Evolutionary conservation across 2,797 vertebrate genomes (phyloP).

Genomic region (Cuniculus paca): DNA sequence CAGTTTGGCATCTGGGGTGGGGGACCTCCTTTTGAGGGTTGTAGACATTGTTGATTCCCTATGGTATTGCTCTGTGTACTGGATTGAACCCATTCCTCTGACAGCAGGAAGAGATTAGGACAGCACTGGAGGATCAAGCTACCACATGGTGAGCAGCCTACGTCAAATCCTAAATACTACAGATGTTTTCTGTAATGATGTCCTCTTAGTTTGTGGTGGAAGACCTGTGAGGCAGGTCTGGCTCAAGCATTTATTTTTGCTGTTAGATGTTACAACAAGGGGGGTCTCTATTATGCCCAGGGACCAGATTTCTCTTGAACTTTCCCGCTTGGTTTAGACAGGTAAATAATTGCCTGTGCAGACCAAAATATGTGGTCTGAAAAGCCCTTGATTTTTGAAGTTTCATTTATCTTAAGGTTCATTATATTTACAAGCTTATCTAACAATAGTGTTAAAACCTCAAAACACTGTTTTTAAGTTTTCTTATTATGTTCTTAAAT

Average conservation of each 20-base stretch:
- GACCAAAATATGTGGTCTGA: background rate
- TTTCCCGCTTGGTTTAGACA: background rate
- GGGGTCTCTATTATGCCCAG: background rate
- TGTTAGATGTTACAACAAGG: background rate
- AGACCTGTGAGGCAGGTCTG: background rate
- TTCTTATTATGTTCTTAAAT: background rate
- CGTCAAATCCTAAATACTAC: background rate
- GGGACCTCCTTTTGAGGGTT: too few species aligned
- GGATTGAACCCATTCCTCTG: background rate
- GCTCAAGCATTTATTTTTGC: background rate
- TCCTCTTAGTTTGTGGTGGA: background rate
- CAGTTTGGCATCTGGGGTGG: too few species aligned
- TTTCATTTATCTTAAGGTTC: background rate
- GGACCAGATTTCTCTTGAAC: background rate
- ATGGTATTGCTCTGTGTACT: too few species aligned
- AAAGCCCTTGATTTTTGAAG: background rate
- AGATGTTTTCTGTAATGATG: background rate
- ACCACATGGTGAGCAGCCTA: background rate
- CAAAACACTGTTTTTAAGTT: background rate
- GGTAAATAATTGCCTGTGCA: background rate
- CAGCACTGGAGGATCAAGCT: background rate
- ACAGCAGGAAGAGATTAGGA: background rate
- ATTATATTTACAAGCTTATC: constrained; percentile 16
- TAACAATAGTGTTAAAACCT: background rate
- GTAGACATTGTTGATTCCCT: too few species aligned